Base-by-base conservation (phyloP, 2,888 invertebrate species). In the Glyphotaelius pellucidus region DNA sequence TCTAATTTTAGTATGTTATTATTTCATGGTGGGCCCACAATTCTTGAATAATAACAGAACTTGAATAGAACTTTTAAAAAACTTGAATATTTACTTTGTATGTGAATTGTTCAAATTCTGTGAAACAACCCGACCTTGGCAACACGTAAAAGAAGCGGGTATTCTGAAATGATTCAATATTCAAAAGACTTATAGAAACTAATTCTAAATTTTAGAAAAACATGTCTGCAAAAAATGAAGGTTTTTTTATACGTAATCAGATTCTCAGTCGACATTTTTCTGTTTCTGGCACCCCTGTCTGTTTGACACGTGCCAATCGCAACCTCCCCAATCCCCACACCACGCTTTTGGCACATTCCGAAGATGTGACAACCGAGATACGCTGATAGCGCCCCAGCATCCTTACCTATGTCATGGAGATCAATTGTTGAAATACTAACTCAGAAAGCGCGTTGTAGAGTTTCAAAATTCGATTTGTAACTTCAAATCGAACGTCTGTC, bases 361-460 rank as follows among this genome's bases (percentile, higher is more conserved):
- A 42, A 86, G 86, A 86, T 86, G 86, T 86, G 86, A 86, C 86
- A 86, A 38, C 86, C 86, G 42, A 86, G 86, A 86, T 86, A 86
- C 42, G 42, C 42, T 86, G 86, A 86, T 47, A 86, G n/a, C 86
- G 42, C 42, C 30, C 30, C 42, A 42, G n/a, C 38, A 83, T 35
- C 83, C 83, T 83, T 83, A 86, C 86, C 86, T 86, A 86, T 42
- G 42, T 86, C 86, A 86, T 30, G 42, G 67, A 87, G 47, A 88
- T 52, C 88, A 35, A 79, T 79, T 52, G 88, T 88, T 32, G 88
- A 88, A 67, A 52, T 88, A 67, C 88, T 35, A 15, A 67, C 32
- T 31, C 88, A 35, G 79, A 67, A 32, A 15, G 79, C 47, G 32
- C 79, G 67, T 88, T 88, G 15, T n/a, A 67, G 67, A 52, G 31